Conservation (phyloP, 2,797 vertebrate genomes). For the Hozukius guyotensis region DNA sequence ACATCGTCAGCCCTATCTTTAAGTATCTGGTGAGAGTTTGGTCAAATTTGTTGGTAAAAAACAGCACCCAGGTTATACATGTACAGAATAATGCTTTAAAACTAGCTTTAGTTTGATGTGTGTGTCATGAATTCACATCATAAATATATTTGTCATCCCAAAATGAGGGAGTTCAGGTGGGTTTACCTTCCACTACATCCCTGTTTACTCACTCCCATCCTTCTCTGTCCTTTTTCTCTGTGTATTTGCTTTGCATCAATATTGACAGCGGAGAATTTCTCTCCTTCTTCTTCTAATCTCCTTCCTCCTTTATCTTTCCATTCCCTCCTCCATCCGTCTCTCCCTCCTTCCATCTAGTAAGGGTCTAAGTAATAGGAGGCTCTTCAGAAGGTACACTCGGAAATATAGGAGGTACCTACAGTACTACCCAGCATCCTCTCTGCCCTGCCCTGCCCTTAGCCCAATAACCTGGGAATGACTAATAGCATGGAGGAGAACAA, state of each 20-base stretch:
- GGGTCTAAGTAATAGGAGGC: slow-evolving; percentile 94
- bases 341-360: slow-evolving; percentile 89
- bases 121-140: not conserved
- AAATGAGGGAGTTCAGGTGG: slow-evolving; percentile 6
- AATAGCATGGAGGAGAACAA: slow-evolving; percentile 83
- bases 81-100: not conserved
- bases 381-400: slow-evolving; percentile 95
- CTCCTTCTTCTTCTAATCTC: slow-evolving; percentile 53
- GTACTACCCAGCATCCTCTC: slow-evolving; percentile 72
- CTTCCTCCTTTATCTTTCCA: slow-evolving; percentile 56
- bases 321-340: slow-evolving; percentile 76
- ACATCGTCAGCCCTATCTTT: too few species aligned
- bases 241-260: slow-evolving; percentile 31
- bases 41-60: too few species aligned
- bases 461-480: slow-evolving; percentile 86
- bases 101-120: not conserved
- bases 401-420: slow-evolving; percentile 90
- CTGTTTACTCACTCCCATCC: not conserved
- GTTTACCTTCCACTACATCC: not conserved
- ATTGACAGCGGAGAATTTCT: slow-evolving; percentile 30
- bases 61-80: not conserved
- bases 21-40: too few species aligned
- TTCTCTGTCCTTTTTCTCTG: not conserved
- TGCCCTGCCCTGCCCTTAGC: slow-evolving; percentile 50
- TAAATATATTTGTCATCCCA: not conserved